Percentiles rank a stretch among this genome's conserved stretches.
phyloP scores from a whole-genome alignment of 2,888 invertebrate species.

The Watsonalla binaria region DNA sequence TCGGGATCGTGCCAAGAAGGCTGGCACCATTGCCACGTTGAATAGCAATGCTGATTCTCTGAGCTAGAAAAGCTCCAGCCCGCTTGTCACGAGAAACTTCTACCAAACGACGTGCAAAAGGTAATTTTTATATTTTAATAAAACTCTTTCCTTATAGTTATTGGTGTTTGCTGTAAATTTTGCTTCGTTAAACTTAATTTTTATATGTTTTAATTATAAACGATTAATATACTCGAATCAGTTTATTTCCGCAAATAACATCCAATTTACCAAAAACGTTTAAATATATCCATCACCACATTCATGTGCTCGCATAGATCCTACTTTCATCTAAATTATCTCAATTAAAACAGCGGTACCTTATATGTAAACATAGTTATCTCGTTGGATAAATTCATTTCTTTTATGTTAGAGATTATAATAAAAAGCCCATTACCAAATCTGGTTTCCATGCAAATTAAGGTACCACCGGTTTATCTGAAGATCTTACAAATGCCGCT shows the following conservation, averaged over 20 bases:
- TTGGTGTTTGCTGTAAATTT: too few relatives aligned
- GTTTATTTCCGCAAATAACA: not conserved
- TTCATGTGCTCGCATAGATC: not conserved
- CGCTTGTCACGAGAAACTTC: too few relatives aligned
- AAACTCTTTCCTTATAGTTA: too few relatives aligned
- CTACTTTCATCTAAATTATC: not conserved
- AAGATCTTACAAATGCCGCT: not conserved
- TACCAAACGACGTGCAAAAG: too few relatives aligned
- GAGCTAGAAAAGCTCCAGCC: too few relatives aligned
- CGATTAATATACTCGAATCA: not conserved
- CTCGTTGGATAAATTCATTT: not conserved
- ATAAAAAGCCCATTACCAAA: not conserved
- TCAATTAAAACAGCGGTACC: not conserved
- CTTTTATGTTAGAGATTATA: not conserved
- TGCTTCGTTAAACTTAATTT: too few relatives aligned
- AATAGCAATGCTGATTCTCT: too few relatives aligned
- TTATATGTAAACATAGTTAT: not conserved
- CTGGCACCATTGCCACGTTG: too few relatives aligned
- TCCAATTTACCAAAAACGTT: not conserved
- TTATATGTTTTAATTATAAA: too few relatives aligned
- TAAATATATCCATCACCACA: not conserved
- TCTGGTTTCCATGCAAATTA: conserved; percentile 2
- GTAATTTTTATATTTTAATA: too few relatives aligned
- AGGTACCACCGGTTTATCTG: conserved; percentile 1
- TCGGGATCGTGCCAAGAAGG: too few relatives aligned